phyloP scores from a whole-genome alignment of 2,888 invertebrate genomes.

The Drosophila putrida region DNA sequence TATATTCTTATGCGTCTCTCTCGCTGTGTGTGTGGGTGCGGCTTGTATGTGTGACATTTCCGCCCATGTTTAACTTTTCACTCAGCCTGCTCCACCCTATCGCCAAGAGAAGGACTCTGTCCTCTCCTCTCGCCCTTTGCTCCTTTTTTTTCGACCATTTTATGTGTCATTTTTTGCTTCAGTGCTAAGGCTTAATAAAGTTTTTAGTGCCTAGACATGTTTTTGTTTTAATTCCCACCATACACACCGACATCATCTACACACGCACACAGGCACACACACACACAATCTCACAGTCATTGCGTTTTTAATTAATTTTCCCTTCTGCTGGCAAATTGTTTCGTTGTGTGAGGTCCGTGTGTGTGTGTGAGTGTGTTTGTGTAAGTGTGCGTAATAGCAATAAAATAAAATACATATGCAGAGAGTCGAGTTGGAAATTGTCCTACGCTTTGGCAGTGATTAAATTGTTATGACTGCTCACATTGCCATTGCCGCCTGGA shows the following conservation, averaged over 20 bases:
- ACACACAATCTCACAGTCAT: slow-evolving; percentile 33
- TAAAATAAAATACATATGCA: slow-evolving; percentile 67
- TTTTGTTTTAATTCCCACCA: slow-evolving; percentile 66
- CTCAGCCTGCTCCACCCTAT: slow-evolving; percentile 42
- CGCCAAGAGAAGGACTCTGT: slow-evolving; percentile 23
- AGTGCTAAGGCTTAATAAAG: slow-evolving; percentile 73
- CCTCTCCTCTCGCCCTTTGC: no score
- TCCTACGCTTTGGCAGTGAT: slow-evolving; percentile 63
- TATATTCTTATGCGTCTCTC: slow-evolving; percentile 42
- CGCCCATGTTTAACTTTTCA: slow-evolving; percentile 78
- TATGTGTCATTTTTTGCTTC: slow-evolving; percentile 70
- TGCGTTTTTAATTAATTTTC: slow-evolving; percentile 74
- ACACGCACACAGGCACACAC: slow-evolving; percentile 8
- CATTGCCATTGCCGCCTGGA: slow-evolving; percentile 18
- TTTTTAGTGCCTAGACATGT: slow-evolving; percentile 80
- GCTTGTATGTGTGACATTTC: slow-evolving; percentile 76
- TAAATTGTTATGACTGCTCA: slow-evolving; percentile 66
- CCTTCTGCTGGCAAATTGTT: slow-evolving; percentile 62
- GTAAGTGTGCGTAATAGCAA: slow-evolving; percentile 48
- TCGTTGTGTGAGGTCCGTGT: slow-evolving; percentile 28
- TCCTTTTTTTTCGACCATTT: slow-evolving; percentile 64
- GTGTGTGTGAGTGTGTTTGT: slow-evolving; percentile 19
- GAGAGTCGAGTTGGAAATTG: slow-evolving; percentile 41
- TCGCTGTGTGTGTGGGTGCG: slow-evolving; percentile 56
- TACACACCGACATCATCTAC: slow-evolving; percentile 18